These are phyloP conservation scores for Brotogeris chrysoptera DNA, from an alignment of 2,797 vertebrate species.

Conservation along the genomic window DNA sequence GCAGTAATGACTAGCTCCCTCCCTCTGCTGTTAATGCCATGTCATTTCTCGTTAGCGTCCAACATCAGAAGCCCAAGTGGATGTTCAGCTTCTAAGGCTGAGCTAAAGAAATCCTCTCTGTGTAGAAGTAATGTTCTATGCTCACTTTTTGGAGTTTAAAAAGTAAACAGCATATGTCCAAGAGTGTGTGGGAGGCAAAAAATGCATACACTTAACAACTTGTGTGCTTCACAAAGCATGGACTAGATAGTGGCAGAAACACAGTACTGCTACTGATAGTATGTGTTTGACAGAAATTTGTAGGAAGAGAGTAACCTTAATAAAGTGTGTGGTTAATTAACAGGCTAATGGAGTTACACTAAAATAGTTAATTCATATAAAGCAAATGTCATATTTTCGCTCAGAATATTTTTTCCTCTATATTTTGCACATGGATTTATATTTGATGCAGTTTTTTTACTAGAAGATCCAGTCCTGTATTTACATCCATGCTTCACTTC, in stretches of 20 bases:
- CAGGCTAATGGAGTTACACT: background rate
- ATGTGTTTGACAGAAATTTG: slow-evolving; percentile 14
- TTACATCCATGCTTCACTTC: background rate
- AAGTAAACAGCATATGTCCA: slow-evolving; percentile 72
- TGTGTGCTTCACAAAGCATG: slow-evolving; percentile 29
- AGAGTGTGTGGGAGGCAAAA: slow-evolving; percentile 51
- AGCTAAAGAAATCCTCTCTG: slow-evolving; percentile 37
- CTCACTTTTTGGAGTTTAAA: slow-evolving; percentile 68
- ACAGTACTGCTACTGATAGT: slow-evolving; percentile 24
- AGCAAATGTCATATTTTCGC: background rate
- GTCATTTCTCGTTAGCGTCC: slow-evolving; percentile 27
- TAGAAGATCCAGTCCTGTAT: background rate
- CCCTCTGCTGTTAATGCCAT: background rate
- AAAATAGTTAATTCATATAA: background rate
- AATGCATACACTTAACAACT: slow-evolving; percentile 55
- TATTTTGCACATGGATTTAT: background rate
- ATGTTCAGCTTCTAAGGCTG: slow-evolving; percentile 36
- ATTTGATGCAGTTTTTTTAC: background rate
- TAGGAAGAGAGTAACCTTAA: slow-evolving; percentile 30
- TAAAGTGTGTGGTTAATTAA: slow-evolving; percentile 16
- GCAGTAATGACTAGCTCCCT: background rate
- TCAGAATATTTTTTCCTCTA: background rate
- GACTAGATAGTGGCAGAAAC: slow-evolving; percentile 32
- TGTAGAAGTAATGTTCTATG: slow-evolving; percentile 58
- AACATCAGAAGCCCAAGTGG: background rate